Evolutionary conservation across 23 tunicate genomes (phyloP), one percentile per base, ranked within the genome.

Genomic region (Trididemnum miniatum): DNA sequence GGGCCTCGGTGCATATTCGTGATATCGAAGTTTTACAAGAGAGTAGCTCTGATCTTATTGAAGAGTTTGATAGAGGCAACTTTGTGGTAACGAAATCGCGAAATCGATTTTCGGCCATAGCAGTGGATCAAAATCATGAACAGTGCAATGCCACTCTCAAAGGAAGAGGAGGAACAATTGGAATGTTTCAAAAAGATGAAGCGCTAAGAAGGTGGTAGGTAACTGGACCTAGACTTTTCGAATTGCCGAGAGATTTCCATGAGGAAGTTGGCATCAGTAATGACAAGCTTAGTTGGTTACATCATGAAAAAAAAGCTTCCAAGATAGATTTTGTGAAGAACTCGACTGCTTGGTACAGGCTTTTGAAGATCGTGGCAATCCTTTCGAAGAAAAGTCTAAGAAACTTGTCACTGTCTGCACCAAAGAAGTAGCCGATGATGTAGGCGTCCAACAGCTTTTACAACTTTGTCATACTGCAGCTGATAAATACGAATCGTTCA

Each of bases 101-200:
- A 4, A 22, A 25, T n/a, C 5, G 69, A 25, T 62, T 62, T 62
- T 62, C 69, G 5, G 69, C 69, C 27, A 62, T 62, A 25, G 69
- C 69, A 22, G 23, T 62, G 27, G 69, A 62, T 25, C 69, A 62
- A 25, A 62, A 62, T 62, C 69, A 62, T 62, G 69, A 62, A 25
- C 69, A 62, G 69, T 62, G 69, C 69, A 62, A 62, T 62, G 30
- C 69, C 69, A 25, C 30, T 62, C 29, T 62, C 30, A 62, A 62
- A 62, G 69, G 69, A 22, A 62, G 22, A 62, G 69, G 69, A 62
- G 30, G 69, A 22, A 62, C 69, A 4, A 62, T 62, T 22, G 69
- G 22, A 4, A 9, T 62, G 27, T 62, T 62, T 62, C 69, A 62
- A 62, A 62, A 62, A n/a, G 69, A 62, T 22, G 69, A 25, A 62